Base-by-base conservation (phyloP, 2,113 vertebrate species). In the Maccullochella peelii region DNA sequence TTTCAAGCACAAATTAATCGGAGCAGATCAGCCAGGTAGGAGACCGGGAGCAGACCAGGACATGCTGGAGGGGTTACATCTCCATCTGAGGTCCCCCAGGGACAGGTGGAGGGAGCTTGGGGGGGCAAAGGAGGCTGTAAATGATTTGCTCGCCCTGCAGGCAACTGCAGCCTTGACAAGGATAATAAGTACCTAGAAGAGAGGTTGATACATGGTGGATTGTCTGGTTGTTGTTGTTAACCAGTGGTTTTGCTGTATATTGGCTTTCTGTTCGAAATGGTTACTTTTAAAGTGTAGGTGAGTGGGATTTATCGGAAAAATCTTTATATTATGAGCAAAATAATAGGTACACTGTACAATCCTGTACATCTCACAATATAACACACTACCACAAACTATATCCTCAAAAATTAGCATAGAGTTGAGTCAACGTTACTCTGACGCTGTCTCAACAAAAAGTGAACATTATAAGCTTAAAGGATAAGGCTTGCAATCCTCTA, bases 1-100 rank as follows among this genome's bases (percentile, higher is more conserved):
- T 83, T 77, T 85, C 75, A 89, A 85, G 49, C 47, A 68, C 68
- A 84, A 79, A 89, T 82, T 65, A 86, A 85, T 62, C 77, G 73
- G 79, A 80, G 66, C 61, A 77, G 58, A 73, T 27, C 36, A 55
- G 80, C 23, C 59, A 85, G 42, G 69, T 9, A 80, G 66, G 47
- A 72, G 61, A 54, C 67, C 23, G n/a, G 59, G 70, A 76, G 68
- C 77, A 74, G 65, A 68, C 18, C n/a, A 9, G 68, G 65, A 82
- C 61, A 73, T 82, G 59, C 54, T 85, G 85, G 38, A 72, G 59
- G 79, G 79, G 70, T 84, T 79, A 76, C 36, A 54, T 75, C 85
- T 89, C 75, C 11, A 30, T 79, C 78, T 62, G 59, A 69, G 72
- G 49, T 27, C 52, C 70, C 50, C 42, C 20, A 16, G 77, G 57